Percentiles rank a stretch among this genome's conserved stretches.
These are phyloP conservation scores for Anodontia alba DNA, from an alignment of 2,888 invertebrate genomes.

Conservation along the genomic window DNA sequence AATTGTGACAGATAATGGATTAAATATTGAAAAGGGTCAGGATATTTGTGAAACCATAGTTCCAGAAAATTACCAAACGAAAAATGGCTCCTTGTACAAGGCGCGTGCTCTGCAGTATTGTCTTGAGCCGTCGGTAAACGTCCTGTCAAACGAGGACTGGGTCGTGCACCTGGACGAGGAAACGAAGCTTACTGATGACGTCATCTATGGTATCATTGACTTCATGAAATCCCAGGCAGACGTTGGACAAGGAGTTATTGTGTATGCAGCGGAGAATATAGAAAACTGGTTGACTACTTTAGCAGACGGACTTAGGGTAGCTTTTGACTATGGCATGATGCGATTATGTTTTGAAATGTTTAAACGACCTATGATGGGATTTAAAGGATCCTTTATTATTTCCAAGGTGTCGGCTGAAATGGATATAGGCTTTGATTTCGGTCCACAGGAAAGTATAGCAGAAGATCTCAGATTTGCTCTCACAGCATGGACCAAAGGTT, in stretches of 20 bases:
- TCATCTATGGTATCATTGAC: conserved; percentile 42
- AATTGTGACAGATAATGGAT: conserved; percentile 62
- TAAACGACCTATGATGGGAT: conserved; percentile 42
- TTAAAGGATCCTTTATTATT: conserved; percentile 52
- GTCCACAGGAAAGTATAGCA: conserved; percentile 51
- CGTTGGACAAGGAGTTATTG: conserved; percentile 54
- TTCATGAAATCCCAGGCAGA: conserved; percentile 37
- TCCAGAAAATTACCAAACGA: conserved; percentile 34
- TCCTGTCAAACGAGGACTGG: conserved; percentile 46
- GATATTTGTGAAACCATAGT: conserved; percentile 35
- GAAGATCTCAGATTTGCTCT: conserved; percentile 52
- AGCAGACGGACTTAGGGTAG: conserved; percentile 36
- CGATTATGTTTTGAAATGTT: conserved; percentile 35
- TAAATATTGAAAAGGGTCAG: conserved; percentile 8
- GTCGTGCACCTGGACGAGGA: conserved; percentile 51
- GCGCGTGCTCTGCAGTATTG: conserved; percentile 41
- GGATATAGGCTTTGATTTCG: conserved; percentile 44
- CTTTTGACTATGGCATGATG: conserved; percentile 42
- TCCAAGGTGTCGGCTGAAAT: conserved; percentile 38
- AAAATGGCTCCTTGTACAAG: conserved; percentile 19
- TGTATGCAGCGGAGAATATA: conserved; percentile 36
- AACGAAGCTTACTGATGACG: conserved; percentile 35
- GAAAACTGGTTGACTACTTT: conserved; percentile 52
- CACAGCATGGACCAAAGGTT: conserved; percentile 42
- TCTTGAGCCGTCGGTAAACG: conserved; percentile 35